phyloP scores from a whole-genome alignment of 2,888 invertebrate species.

The Phasia obesa region DNA sequence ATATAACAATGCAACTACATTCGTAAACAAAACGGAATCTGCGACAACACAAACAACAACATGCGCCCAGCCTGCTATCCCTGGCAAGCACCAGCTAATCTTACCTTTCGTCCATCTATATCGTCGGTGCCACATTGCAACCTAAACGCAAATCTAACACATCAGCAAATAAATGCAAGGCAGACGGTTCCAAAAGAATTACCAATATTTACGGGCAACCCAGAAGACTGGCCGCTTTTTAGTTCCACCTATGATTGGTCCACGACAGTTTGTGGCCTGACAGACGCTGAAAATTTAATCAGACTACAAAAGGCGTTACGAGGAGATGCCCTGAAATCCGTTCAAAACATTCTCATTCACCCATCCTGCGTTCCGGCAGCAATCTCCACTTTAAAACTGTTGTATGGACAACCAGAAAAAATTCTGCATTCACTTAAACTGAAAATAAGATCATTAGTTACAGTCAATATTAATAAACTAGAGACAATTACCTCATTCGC shows the following conservation, averaged over 20 bases:
- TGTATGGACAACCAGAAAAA: constrained; percentile 62
- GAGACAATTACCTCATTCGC: constrained; percentile 50
- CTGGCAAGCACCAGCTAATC: not conserved
- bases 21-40: no score
- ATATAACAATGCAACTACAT: no score
- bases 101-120: not conserved
- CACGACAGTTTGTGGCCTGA: no score
- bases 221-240: not conserved
- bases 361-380: constrained; percentile 19
- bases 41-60: no score
- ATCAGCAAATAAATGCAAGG: not conserved
- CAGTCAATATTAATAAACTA: constrained; percentile 26
- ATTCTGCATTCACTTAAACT: constrained; percentile 47
- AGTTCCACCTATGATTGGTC: no score
- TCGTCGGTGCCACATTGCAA: not conserved
- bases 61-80: no score
- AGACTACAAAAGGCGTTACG: no score
- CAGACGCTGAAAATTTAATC: no score
- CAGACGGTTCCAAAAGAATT: not conserved
- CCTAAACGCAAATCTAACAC: not conserved
- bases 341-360: no score
- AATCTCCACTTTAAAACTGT: constrained; percentile 51
- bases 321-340: no score
- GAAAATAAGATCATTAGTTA: constrained; percentile 43
- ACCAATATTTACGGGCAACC: not conserved